Percentiles rank a stretch among this genome's conserved stretches.
phyloP scores from a whole-genome alignment of 2,797 vertebrate genomes.

The Tragelaphus oryx region DNA sequence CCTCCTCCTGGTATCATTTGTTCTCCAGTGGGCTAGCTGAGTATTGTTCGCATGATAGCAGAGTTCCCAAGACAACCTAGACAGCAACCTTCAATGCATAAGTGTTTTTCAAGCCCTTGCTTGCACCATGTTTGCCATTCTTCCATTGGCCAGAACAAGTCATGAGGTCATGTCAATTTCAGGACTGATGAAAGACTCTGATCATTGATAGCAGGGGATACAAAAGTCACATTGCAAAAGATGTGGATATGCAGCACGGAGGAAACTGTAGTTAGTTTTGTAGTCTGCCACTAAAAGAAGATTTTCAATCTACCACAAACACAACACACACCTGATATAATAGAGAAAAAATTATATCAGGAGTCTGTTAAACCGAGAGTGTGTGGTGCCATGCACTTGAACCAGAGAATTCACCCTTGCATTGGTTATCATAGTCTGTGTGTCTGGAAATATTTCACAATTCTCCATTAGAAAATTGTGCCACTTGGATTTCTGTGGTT shows the following conservation, averaged over 20 bases:
- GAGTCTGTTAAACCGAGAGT: neutral
- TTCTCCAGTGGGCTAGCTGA: neutral
- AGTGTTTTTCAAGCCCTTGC: neutral
- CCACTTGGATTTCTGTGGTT: neutral
- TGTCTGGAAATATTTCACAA: neutral
- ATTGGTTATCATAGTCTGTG: neutral
- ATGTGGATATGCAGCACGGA: neutral
- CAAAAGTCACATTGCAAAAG: neutral
- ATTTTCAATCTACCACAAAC: neutral
- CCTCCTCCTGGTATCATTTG: neutral
- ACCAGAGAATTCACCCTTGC: neutral
- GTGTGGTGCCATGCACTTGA: neutral
- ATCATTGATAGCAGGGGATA: neutral
- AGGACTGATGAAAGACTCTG: neutral
- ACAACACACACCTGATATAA: neutral
- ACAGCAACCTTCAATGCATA: neutral
- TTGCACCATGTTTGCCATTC: neutral
- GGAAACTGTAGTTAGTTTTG: neutral
- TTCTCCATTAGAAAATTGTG: neutral
- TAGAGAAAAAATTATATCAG: neutral
- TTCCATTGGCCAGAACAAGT: neutral
- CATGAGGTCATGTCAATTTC: neutral
- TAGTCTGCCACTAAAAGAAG: neutral
- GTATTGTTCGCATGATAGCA: neutral
- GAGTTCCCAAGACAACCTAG: neutral